A percentile compares a stretch with the other conserved stretches of the same genome.
Conservation (phyloP, 2,113 vertebrate genomes). For the Tachysurus fulvidraco region DNA sequence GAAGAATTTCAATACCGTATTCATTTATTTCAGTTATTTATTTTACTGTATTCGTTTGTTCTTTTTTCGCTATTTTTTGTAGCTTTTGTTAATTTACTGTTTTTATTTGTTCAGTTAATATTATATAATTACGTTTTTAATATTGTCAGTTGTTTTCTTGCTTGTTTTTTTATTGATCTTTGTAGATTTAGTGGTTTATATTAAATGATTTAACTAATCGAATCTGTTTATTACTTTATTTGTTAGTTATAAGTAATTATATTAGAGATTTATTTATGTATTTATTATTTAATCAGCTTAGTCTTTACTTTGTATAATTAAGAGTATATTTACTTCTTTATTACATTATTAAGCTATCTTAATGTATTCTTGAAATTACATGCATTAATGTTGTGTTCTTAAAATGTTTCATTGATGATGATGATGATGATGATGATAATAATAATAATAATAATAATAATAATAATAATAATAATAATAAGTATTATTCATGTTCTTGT, state of each 20-base stretch:
- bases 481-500: not conserved
- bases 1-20: not conserved
- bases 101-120: not conserved
- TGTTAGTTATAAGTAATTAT: not conserved
- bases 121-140: not conserved
- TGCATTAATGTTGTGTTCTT: not conserved
- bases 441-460: not conserved
- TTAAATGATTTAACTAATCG: not conserved
- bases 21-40: not conserved
- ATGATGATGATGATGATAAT: no score
- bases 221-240: not conserved
- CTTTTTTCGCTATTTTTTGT: not conserved
- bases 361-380: not conserved
- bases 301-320: no score
- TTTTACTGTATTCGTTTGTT: not conserved
- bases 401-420: not conserved
- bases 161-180: not conserved
- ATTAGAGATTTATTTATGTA: not conserved
- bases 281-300: not conserved
- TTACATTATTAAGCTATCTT: not conserved
- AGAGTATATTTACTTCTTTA: not conserved
- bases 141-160: not conserved
- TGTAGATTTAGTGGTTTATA: not conserved
- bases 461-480: not conserved
- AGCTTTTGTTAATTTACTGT: not conserved